Evolutionary conservation across 2,888 invertebrate species (phyloP), one percentile per base, ranked within the genome.

Genomic region (Carabus problematicus): DNA sequence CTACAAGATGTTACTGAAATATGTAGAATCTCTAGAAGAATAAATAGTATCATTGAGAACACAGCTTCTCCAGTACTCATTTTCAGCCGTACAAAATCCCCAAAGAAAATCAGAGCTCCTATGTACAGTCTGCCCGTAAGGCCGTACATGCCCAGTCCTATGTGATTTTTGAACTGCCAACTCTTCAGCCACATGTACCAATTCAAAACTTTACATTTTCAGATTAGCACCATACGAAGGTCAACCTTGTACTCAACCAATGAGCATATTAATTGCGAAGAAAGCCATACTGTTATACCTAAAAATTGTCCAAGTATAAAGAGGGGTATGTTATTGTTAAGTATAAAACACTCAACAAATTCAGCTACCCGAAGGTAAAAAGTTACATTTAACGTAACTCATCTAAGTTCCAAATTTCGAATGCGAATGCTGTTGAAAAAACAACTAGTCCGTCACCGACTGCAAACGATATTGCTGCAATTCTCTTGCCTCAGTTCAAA

Each of bases 301-400:
- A 68, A 49, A 19, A 58, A 71, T 9, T 73, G 72, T 39, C 70
- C 72, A 41, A 58, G 8, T 73, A 49, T 52, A 62, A 70, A 64
- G 63, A 69, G 42, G 72, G 73, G 70, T 41, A 43, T 8, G 68
- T 43, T 8, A 73, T 72, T 8, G 71, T 70, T 42, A 63, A 70
- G 1, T 41, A 58, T 29, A 43, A n/a, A 16, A 59, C 59, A 19
- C 29, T 43, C 19, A 59, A 59, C 8, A 45, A 47, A 18, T 40
- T 19, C 41, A 7, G 41, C 40, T 12, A 52, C 41, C 4, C 12
- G 11, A 7, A 7, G 45, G 45, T 3, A 3, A 11, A 12, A n/a
- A 12, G 12, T 45, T 11, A 11, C 11, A 9, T 42, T 42, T 8
- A 42, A 42, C 42, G 42, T 9, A 42, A 8, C 42, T 8, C 9